Percentiles rank a stretch among this genome's conserved stretches.
These are phyloP conservation scores for Acromyrmex charruanus DNA, from an alignment of 1,140 invertebrate genomes.

Conservation along the genomic window DNA sequence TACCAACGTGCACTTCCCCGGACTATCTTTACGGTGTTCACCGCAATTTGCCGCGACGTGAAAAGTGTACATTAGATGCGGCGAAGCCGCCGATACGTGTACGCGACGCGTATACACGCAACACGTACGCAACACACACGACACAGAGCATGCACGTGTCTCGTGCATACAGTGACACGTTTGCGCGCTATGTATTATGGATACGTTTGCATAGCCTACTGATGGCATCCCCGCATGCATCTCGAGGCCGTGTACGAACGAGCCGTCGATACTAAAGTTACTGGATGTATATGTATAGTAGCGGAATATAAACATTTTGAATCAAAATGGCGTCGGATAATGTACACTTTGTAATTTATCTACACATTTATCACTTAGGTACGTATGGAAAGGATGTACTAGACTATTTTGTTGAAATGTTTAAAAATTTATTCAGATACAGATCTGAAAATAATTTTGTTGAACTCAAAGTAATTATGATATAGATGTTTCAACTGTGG, in stretches of 20 bases:
- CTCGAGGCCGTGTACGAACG: constrained; percentile 43
- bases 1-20: constrained; percentile 71
- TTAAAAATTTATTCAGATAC: too few species aligned
- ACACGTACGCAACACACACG: neutral
- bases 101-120: neutral
- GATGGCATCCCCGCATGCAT: constrained; percentile 67
- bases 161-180: neutral
- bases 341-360: too few species aligned
- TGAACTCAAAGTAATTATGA: too few species aligned
- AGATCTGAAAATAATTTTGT: too few species aligned
- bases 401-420: too few species aligned
- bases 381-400: too few species aligned
- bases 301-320: too few species aligned
- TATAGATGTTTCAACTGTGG: too few species aligned
- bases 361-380: too few species aligned
- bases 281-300: too few species aligned
- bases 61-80: constrained; percentile 79
- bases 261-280: neutral
- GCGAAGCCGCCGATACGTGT: constrained; percentile 2
- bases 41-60: constrained; percentile 77
- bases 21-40: constrained; percentile 72
- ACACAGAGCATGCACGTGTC: neutral
- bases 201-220: constrained; percentile 57
- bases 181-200: constrained; percentile 63
- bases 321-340: too few species aligned